A percentile compares a stretch with the other conserved stretches of the same genome.
Evolutionary conservation across 1,140 invertebrate species (phyloP).

Genomic region (Heliconius congener): DNA sequence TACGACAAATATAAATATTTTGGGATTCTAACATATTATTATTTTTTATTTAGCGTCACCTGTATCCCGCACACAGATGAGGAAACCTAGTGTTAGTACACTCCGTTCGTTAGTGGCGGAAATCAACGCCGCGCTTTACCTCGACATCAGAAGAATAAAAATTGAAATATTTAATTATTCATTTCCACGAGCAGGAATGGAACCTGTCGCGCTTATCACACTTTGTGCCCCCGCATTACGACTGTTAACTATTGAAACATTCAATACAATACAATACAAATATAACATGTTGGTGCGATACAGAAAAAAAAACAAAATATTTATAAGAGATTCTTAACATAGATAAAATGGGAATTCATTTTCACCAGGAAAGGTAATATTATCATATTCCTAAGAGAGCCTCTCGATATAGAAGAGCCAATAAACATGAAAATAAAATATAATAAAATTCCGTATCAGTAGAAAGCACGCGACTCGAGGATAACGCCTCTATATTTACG

Average conservation of each 20-base stretch:
- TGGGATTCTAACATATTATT: too few species aligned
- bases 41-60: too few species aligned
- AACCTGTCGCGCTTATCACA: too few species aligned
- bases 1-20: too few species aligned
- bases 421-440: constrained; percentile 50
- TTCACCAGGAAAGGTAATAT: constrained; percentile 18
- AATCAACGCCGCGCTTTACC: too few species aligned
- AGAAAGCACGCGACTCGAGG: constrained; percentile 52
- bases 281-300: neutral
- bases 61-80: too few species aligned
- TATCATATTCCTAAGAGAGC: constrained; percentile 27
- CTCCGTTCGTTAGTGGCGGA: too few species aligned
- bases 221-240: too few species aligned
- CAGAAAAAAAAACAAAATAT: neutral
- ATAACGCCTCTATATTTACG: constrained; percentile 55
- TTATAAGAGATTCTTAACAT: neutral
- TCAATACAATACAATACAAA: neutral
- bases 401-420: constrained; percentile 26
- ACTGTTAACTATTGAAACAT: neutral
- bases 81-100: too few species aligned
- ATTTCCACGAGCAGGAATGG: too few species aligned
- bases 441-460: constrained; percentile 69
- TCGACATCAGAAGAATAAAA: too few species aligned
- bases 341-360: constrained; percentile 8
- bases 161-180: too few species aligned